Conservation (phyloP, 53 echinoderm and acorn worm species). For the Paelopatides confundens region DNA sequence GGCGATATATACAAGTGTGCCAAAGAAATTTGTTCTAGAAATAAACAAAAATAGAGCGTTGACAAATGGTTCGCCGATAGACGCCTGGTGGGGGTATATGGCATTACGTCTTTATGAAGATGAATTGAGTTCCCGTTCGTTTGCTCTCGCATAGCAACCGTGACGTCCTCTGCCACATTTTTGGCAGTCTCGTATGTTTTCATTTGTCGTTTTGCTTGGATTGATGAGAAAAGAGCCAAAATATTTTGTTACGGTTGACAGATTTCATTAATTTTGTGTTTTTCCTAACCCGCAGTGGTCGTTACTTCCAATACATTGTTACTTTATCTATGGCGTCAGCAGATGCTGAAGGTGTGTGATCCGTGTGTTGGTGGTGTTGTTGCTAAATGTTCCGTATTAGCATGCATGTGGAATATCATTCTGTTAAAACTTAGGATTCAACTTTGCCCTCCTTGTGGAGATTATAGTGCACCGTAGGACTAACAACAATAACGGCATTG, state of each 20-base stretch:
- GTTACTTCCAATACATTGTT: background rate
- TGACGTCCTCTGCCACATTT: slow-evolving; percentile 28
- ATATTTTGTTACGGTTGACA: slow-evolving; percentile 41
- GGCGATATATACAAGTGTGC: slow-evolving; percentile 51
- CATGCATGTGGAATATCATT: background rate
- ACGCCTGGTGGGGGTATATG: slow-evolving; percentile 43
- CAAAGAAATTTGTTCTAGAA: slow-evolving; percentile 46
- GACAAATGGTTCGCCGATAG: slow-evolving; percentile 36
- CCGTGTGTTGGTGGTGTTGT: background rate
- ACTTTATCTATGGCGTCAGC: background rate
- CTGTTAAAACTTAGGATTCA: background rate
- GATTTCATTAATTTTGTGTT: slow-evolving; percentile 41
- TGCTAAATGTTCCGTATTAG: background rate
- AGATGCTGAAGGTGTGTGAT: too few species aligned
- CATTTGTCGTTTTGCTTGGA: slow-evolving; percentile 43
- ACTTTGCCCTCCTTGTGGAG: background rate
- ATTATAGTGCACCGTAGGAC: too few species aligned
- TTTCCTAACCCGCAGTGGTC: background rate
- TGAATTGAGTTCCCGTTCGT: slow-evolving; percentile 31
- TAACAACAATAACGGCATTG: too few species aligned
- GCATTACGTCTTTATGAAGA: slow-evolving; percentile 47
- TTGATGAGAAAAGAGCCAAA: slow-evolving; percentile 47
- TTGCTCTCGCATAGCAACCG: slow-evolving; percentile 39
- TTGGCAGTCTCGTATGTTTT: slow-evolving; percentile 38
- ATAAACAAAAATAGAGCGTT: slow-evolving; percentile 37